Evolutionary conservation across 2,797 vertebrate species (phyloP).

Genomic region (Anas acuta): DNA sequence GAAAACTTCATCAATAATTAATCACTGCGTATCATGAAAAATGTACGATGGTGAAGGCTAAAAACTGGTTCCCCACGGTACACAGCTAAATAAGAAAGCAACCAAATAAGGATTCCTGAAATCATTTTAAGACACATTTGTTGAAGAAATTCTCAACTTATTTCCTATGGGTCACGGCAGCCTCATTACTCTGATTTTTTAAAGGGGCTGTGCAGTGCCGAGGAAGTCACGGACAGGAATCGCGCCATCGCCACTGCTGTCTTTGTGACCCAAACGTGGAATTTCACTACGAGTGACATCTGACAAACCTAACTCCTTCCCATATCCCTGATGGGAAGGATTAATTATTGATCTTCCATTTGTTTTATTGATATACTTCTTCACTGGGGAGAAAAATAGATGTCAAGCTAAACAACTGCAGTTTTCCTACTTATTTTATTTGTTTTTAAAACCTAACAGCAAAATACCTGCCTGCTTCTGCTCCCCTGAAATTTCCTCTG

Average conservation of each 20-base stretch:
- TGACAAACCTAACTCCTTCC: neutral
- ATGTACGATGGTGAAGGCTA: neutral
- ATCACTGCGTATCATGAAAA: neutral
- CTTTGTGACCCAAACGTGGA: neutral
- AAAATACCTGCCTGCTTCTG: neutral
- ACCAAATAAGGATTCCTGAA: neutral
- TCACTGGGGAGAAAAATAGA: neutral
- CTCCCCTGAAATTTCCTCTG: neutral
- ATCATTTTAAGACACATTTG: neutral
- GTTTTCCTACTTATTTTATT: neutral
- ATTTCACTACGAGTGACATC: neutral
- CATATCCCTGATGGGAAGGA: neutral
- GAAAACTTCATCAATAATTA: neutral
- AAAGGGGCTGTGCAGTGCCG: neutral
- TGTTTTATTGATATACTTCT: neutral
- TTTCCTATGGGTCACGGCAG: neutral
- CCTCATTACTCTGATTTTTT: fast-evolving
- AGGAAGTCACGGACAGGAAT: neutral
- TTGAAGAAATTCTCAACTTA: neutral
- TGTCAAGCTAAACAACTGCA: neutral
- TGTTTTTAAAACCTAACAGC: neutral
- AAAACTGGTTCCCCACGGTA: neutral
- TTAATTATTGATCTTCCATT: neutral
- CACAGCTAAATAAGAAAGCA: neutral
- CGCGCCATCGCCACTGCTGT: neutral